Evolutionary conservation across 2,113 vertebrate genomes (phyloP), one percentile per base, ranked within the genome.

Genomic region (Paracanthobrama guichenoti): DNA sequence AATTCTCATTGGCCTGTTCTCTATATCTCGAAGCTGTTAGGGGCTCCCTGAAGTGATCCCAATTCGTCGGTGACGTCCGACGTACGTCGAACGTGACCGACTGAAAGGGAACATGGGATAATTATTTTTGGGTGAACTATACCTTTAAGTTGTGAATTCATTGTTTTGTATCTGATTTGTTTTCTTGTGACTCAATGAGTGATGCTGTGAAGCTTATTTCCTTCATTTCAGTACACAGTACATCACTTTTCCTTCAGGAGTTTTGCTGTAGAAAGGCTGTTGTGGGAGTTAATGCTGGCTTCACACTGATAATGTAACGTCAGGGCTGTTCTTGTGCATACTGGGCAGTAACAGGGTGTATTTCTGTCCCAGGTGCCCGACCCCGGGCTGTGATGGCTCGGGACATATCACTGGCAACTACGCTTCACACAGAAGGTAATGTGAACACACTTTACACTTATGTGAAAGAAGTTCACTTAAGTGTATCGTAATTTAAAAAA

Each of bases 391-490:
- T 88, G 98, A 99, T 81, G 97, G 97, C 92, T 99, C 98, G 88
- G 98, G 98, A 91, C 98, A 99, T 93, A 99, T 98, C 91, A 99
- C 98, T 78, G 97, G 97, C 94, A 99, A 99, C 93, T 99, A 99
- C 73, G 97, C 97, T 87, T 99, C 97, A 88, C 97, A 99, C 93
- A 96, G 98, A 95, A 99, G 98, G 98, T 99, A 96, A 39, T 89
- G 84, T 76, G 35, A n/a, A 72, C 11, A 22, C 35, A 71, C 20
- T n/a, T 11, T 2, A n/a, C n/a, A n/a, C n/a, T n/a, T 22, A n/a
- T 42, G 9, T 71, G 9, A 20, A 44, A 71, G 10, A 26, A 24
- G 20, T 22, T 18, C 53, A 53, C 6, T 53, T 53, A 48, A 53
- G 6, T 2, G 50, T 53, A 53, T 2, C 18, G 6, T 6, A 53